phyloP scores from a whole-genome alignment of 2,797 vertebrate species.

The Avahi laniger region DNA sequence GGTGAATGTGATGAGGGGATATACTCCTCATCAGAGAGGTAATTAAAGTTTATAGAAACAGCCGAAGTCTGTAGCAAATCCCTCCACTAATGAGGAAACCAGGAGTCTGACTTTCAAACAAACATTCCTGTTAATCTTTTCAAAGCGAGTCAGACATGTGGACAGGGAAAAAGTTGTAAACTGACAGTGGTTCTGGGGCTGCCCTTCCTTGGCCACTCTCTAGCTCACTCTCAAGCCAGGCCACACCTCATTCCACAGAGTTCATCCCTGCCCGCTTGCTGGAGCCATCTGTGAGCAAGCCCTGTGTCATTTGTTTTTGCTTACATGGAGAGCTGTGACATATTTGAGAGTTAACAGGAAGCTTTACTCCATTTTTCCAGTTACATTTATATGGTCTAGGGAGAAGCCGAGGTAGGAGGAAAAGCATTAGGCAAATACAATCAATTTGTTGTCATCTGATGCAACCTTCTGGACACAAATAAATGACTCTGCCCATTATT shows the following conservation, averaged over 20 bases:
- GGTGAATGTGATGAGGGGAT: slow-evolving; percentile 51
- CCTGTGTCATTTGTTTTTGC: slow-evolving; percentile 67
- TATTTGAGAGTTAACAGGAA: slow-evolving; percentile 65
- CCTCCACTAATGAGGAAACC: slow-evolving; percentile 67
- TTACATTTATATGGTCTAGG: slow-evolving; percentile 19
- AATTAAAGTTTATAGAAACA: slow-evolving; percentile 70
- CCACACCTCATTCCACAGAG: slow-evolving; percentile 62
- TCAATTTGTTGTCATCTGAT: slow-evolving; percentile 63
- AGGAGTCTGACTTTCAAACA: slow-evolving; percentile 64
- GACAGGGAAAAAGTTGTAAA: slow-evolving; percentile 34
- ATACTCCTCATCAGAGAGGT: slow-evolving; percentile 63
- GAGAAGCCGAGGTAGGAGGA: slow-evolving; percentile 14
- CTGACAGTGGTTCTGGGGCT: slow-evolving; percentile 2
- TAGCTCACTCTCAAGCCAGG: slow-evolving; percentile 19
- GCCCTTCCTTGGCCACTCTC: slow-evolving; percentile 2
- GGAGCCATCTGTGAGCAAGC: slow-evolving; percentile 53
- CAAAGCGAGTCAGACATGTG: slow-evolving; percentile 58
- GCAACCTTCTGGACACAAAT: slow-evolving; percentile 52
- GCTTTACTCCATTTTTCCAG: slow-evolving; percentile 39
- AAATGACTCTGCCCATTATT: slow-evolving; percentile 40
- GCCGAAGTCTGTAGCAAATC: slow-evolving; percentile 8
- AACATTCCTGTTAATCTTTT: slow-evolving; percentile 66
- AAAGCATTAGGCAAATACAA: slow-evolving; percentile 31
- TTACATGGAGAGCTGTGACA: slow-evolving; percentile 44
- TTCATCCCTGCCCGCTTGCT: background rate